Evolutionary conservation across 2,888 invertebrate species (phyloP), one percentile per base, ranked within the genome.

Genomic region (Epistrophella euchroma): DNA sequence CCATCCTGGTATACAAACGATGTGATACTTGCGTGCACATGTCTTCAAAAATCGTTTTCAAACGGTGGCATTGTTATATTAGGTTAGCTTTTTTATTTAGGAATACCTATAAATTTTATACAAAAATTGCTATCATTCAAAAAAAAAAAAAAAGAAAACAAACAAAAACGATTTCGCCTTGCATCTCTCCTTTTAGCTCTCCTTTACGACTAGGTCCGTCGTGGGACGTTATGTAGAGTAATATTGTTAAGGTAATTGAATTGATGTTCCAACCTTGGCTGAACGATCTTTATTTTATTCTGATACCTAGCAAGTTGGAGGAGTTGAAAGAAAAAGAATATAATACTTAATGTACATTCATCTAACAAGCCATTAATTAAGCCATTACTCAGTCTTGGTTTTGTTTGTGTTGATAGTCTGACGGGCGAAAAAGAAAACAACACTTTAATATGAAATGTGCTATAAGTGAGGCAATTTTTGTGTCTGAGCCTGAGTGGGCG

Each of bases 361-460:
- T 40, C 68, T 68, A 68, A 52, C 52, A 52, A 52, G 68, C n/a
- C 37, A 25, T 68, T 25, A 40, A 68, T 68, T 40, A 52, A 68
- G 68, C 37, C 28, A 68, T 68, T 68, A 68, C 50, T 37, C 66
- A 22, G n/a, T 68, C 50, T 68, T 68, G 50, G 50, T 68, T n/a
- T n/a, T 35, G 25, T 19, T 35, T 32, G 22, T 35, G 22, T 32
- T 47, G 4, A 19, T 40, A 47, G 47, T 35, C 22, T 52, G 68
- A 47, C 52, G 37, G 35, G 22, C 22, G 47, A 68, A 52, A 35
- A 32, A 35, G n/a, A n/a, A n/a, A n/a, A n/a, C n/a, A n/a, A 52
- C 50, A 37, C 35, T 52, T 68, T 68, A 68, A 68, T 68, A n/a
- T 68, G 52, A 68, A 68, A 68, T 52, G 37, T 68, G 66, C 50